These are phyloP conservation scores for Platysteira castanea DNA, from an alignment of 2,113 vertebrate genomes.

Conservation along the genomic window DNA sequence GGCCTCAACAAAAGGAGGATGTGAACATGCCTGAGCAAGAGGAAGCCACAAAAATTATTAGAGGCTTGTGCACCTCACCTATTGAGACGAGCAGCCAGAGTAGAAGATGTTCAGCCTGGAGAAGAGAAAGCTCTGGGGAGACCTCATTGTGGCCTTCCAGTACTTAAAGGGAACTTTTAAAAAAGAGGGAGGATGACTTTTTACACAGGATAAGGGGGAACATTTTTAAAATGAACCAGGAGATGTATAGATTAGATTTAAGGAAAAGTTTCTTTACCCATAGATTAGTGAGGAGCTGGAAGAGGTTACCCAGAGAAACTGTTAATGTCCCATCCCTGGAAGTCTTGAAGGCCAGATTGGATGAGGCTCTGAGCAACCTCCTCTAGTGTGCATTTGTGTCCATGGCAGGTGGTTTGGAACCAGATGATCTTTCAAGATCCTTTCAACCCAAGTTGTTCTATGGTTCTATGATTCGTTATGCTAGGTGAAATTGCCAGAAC, in stretches of 20 bases:
- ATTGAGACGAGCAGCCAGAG: rapidly evolving
- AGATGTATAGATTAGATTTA: neutral
- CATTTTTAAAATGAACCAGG: neutral
- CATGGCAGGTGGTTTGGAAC: neutral
- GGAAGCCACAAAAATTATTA: neutral
- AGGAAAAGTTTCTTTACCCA: neutral
- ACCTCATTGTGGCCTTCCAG: neutral
- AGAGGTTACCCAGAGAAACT: neutral
- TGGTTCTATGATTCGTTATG: neutral
- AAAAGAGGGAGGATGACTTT: neutral
- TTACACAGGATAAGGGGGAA: neutral
- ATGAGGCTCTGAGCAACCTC: neutral
- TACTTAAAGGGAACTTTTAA: neutral
- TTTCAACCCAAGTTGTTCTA: neutral
- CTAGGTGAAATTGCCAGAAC: neutral
- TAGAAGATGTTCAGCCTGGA: neutral
- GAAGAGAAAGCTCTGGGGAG: neutral
- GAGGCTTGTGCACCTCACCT: neutral
- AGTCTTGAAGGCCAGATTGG: neutral
- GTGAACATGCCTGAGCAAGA: neutral
- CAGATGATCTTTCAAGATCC: neutral
- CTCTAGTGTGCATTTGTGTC: neutral
- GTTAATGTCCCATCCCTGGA: neutral
- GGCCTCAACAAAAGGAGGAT: neutral
- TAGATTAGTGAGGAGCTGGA: neutral